Evolutionary conservation across 2,113 vertebrate species (phyloP), one percentile per base, ranked within the genome.

Genomic region (Fregetta grallaria): DNA sequence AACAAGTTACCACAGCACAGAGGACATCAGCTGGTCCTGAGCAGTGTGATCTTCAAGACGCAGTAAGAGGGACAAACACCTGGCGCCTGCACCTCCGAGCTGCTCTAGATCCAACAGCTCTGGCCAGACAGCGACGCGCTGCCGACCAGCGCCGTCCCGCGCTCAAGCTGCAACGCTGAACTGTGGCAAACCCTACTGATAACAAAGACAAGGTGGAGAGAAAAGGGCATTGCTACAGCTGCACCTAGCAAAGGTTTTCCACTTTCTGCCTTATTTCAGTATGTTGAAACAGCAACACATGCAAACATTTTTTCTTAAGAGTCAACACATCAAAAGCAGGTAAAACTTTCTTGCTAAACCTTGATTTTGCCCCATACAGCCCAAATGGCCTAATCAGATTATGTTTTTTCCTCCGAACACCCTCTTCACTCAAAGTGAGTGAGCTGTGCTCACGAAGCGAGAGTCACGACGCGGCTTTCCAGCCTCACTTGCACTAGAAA

Each of bases 101-200:
- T 40, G 16, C 17, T 2, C 23, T 3, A 26, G 52, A 19, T 16
- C 49, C 62, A 26, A 23, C 18, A 34, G 42, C 62, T 40, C 32
- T 1, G 1, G 19, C 32, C 40, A 52, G 36, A 25, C 36, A 32
- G 53, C 2, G 1, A 59, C 25, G 26, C 3, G 0, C 47, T 20
- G 45, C 38, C 3, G 11, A 38, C 20, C 42, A 70, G 91, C 8
- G 0, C 42, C 8, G 1, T 11, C 29, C 70, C 13, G 68, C 7
- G 6, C 67, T 27, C 70, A 11, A 19, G 12, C 15, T 7, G 40
- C 29, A 4, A 8, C 1, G 12, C n/a, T 26, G 52, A 61, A 7
- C 27, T 4, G 17, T 3, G 13, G 22, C 81, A 76, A 53, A 72
- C 34, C 70, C 70, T 14, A 4, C 61, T 3, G n/a, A 29, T 23